phyloP scores from a whole-genome alignment of 1,140 invertebrate species.

The Drosophila nebulosa region DNA sequence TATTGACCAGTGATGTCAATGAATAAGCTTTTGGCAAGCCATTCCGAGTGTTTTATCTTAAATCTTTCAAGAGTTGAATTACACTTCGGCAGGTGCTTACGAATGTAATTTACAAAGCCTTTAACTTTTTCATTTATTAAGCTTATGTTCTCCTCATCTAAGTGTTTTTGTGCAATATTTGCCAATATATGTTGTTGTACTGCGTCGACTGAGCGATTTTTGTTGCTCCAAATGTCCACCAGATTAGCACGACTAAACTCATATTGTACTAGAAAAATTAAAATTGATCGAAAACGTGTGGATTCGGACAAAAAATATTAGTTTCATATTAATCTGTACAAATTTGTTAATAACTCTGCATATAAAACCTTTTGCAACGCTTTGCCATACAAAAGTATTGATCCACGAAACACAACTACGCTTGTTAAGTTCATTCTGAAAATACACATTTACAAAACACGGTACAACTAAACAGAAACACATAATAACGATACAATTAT shows the following conservation, averaged over 20 bases:
- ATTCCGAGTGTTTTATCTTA: neutral
- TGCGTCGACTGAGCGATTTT: neutral
- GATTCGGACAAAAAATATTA: neutral
- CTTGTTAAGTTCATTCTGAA: too few relatives aligned
- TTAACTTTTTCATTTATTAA: neutral
- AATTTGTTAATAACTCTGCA: too few relatives aligned
- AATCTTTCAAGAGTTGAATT: neutral
- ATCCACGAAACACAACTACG: too few relatives aligned
- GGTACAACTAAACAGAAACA: too few relatives aligned
- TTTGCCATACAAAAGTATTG: too few relatives aligned
- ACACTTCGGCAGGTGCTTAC: neutral
- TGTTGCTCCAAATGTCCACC: neutral
- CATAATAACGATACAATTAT: too few relatives aligned
- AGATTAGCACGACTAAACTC: neutral
- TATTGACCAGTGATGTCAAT: too few relatives aligned
- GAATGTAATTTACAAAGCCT: neutral
- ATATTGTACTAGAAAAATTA: neutral
- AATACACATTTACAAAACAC: too few relatives aligned
- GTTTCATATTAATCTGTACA: neutral
- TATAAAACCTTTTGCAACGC: too few relatives aligned
- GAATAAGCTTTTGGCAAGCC: neutral
- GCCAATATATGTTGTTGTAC: neutral
- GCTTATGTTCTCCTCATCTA: neutral
- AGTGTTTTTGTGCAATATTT: neutral
- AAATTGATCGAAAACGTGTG: too few relatives aligned